Percentiles rank a stretch among this genome's conserved stretches.
Evolutionary conservation across 2,113 vertebrate genomes (phyloP).

Genomic region (Hippocampus barbouri): DNA sequence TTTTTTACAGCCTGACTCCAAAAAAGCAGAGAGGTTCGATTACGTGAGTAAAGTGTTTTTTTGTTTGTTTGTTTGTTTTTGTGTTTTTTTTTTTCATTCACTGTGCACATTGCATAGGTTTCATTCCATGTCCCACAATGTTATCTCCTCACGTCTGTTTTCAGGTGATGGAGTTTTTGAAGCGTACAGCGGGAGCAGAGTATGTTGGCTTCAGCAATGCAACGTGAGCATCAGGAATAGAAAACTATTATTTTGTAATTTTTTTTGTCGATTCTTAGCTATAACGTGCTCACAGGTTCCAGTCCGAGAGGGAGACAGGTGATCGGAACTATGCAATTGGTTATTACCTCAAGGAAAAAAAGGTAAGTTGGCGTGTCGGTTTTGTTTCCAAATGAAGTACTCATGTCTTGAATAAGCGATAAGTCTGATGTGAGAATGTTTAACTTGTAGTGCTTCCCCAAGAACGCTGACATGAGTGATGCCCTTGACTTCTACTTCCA

Average conservation of each 20-base stretch:
- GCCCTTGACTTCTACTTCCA: conserved; percentile 90
- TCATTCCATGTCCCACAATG: conserved; percentile 5
- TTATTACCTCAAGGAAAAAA: conserved; percentile 90
- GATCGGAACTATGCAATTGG: conserved; percentile 75
- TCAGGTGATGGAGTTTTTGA: conserved; percentile 83
- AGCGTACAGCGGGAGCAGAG: conserved; percentile 79
- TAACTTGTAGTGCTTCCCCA: conserved; percentile 80
- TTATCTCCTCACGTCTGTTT: background rate
- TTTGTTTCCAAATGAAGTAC: background rate
- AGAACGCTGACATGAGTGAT: conserved; percentile 79
- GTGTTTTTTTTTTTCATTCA: no score
- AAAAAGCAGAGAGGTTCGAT: conserved; percentile 85
- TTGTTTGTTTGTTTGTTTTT: background rate
- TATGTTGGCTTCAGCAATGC: conserved; percentile 87
- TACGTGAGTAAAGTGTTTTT: conserved; percentile 73
- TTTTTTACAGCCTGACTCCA: conserved; percentile 75
- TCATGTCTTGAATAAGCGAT: background rate
- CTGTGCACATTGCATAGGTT: background rate
- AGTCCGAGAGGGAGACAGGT: conserved; percentile 65
- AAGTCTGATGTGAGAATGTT: conserved; percentile 19
- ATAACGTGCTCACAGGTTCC: conserved; percentile 48
- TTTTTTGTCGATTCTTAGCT: background rate
- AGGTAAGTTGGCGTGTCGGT: conserved; percentile 56
- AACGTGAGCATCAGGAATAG: conserved; percentile 71
- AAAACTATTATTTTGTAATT: background rate